Evolutionary conservation across 2,888 invertebrate genomes (phyloP).

Genomic region (Hypselothyrea guttata): DNA sequence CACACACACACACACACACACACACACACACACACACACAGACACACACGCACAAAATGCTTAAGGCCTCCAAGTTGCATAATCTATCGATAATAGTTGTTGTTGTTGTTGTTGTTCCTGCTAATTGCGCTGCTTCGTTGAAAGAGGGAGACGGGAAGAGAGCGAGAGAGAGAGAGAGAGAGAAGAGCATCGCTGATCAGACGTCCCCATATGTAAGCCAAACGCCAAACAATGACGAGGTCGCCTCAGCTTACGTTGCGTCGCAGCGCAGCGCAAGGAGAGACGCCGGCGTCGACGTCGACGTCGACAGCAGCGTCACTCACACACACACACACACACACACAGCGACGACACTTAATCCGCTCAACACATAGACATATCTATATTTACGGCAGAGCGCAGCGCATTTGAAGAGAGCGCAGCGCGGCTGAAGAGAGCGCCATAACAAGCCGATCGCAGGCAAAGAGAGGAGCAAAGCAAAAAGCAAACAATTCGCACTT

Average conservation of each 20-base stretch:
- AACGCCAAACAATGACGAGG: slow-evolving; percentile 60
- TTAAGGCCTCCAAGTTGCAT: slow-evolving; percentile 48
- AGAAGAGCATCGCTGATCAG: slow-evolving; percentile 29
- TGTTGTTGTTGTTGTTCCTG: slow-evolving; percentile 15
- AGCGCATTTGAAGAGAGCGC: too few species aligned
- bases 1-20: slow-evolving; percentile 33
- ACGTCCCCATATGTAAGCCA: slow-evolving; percentile 1
- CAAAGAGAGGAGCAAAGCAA: too few species aligned
- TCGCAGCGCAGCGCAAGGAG: too few species aligned
- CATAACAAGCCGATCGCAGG: too few species aligned
- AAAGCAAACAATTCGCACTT: too few species aligned
- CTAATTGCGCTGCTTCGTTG: slow-evolving; percentile 49
- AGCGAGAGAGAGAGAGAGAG: too few species aligned
- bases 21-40: slow-evolving; percentile 1
- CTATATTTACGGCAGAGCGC: too few species aligned
- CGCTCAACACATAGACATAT: background rate
- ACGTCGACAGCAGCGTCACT: slow-evolving; percentile 16
- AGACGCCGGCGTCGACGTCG: slow-evolving; percentile 5
- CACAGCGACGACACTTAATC: too few species aligned
- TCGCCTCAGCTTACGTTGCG: slow-evolving; percentile 44
- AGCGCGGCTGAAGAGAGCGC: too few species aligned
- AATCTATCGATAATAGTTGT: slow-evolving; percentile 20
- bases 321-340: too few species aligned
- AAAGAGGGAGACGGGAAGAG: too few species aligned
- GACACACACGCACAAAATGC: slow-evolving; percentile 39